Evolutionary conservation across 92 coral and sea anemone genomes (phyloP).

Genomic region (Montipora capitata): DNA sequence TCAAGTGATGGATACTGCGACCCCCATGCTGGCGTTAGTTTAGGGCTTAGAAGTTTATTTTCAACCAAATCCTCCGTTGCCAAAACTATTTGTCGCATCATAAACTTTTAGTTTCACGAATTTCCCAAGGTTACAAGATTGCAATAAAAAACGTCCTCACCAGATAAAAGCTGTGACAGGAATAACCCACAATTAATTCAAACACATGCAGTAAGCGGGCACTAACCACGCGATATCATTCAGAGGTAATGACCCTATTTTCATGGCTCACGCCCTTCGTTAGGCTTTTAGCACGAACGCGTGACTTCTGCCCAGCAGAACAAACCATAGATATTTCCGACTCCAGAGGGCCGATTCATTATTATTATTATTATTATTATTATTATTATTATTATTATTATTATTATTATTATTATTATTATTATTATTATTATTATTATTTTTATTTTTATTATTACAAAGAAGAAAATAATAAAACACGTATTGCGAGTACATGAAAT

Average conservation of each 20-base stretch:
- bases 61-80: not conserved
- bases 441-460: not conserved
- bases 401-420: not conserved
- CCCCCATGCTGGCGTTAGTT: not conserved
- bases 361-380: not conserved
- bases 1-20: not conserved
- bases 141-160: too few species aligned
- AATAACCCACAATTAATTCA: not conserved
- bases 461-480: too few species aligned
- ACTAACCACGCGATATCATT: not conserved
- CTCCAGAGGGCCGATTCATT: not conserved
- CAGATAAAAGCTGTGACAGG: too few species aligned
- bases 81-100: too few species aligned
- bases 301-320: constrained; percentile 18
- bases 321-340: not conserved
- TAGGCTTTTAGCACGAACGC: constrained; percentile 17
- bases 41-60: not conserved
- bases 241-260: not conserved
- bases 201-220: not conserved
- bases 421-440: too few species aligned
- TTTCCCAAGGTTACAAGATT: too few species aligned
- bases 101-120: too few species aligned
- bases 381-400: not conserved
- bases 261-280: not conserved
- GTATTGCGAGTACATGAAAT: too few species aligned